Base-by-base conservation (phyloP, 2,113 vertebrate species). In the Ptyas mucosa region DNA sequence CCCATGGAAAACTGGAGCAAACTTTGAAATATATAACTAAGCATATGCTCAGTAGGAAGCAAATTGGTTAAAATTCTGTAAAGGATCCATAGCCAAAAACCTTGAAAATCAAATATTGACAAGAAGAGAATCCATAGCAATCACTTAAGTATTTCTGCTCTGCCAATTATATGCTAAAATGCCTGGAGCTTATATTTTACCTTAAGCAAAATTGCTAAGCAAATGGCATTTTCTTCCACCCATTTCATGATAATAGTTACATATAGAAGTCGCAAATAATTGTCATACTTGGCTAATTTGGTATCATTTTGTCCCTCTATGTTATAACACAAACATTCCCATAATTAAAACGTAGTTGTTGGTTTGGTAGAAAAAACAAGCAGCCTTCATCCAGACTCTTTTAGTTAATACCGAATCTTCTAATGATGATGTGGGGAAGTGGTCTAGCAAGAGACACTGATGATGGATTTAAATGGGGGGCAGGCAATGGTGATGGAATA, bases 81-180 rank as follows among this genome's bases (percentile, higher is more conserved):
- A 49, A 93, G 34, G 61, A 89, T 92, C 61, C 55, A 93, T 92
- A 91, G 57, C 64, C 81, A 90, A 94, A 93, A 46, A 11, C 61
- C 51, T 91, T 94, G 91, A 34, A 96, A 95, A 95, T 95, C 64
- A 93, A 94, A 96, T 93, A 95, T 94, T 95, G 93, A 94, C 96
- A 93, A 91, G 89, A 95, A 95, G 55, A 91, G 46, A 96, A 85
- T 52, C 94, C 87, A 92, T 94, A 94, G 95, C 93, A 95, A 95
- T 91, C 87, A 94, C 75, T 87, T 93, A 94, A 95, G 9, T 90
- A 43, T 94, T 95, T 96, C 92, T 87, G 90, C 57, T 95, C 87
- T 95, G 64, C 15, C 92, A 95, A 93, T 92, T 96, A 95, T 89
- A 52, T 90, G 57, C 46, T 93, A 85, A 96, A 95, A 94, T 94